Percentiles rank a stretch among this genome's conserved stretches.
Evolutionary conservation across 2,113 vertebrate species (phyloP).

Genomic region (Paramisgurnus dabryanus): DNA sequence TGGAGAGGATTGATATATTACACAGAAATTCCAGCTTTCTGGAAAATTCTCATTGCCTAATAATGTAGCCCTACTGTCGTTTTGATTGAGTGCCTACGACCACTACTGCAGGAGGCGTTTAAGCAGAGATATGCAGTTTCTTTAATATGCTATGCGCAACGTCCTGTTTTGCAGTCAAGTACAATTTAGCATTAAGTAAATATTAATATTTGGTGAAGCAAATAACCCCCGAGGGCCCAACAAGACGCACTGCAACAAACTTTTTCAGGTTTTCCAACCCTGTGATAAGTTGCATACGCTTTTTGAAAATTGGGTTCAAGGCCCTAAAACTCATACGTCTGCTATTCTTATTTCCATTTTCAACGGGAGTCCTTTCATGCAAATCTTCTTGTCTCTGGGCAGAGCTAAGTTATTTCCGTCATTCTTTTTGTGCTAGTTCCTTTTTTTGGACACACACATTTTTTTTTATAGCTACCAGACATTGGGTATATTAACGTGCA

Average conservation of each 20-base stretch:
- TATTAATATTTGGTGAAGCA: not conserved
- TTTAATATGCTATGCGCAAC: not conserved
- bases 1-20: not conserved
- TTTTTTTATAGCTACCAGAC: slow-evolving; percentile 9
- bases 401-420: slow-evolving; percentile 7
- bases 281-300: not conserved
- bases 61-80: not conserved
- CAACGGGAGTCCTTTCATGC: slow-evolving; percentile 19
- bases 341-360: slow-evolving; percentile 4
- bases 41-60: not conserved
- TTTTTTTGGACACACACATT: not conserved
- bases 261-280: not conserved
- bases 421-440: slow-evolving; percentile 2
- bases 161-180: not conserved
- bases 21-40: not conserved
- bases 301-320: not conserved
- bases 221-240: not conserved
- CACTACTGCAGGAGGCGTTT: not conserved
- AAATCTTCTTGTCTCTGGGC: slow-evolving; percentile 3
- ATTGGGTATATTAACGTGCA: not conserved
- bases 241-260: not conserved
- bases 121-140: not conserved
- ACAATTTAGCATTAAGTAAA: not conserved
- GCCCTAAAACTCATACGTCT: not conserved
- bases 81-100: not conserved